Evolutionary conservation across 2,113 vertebrate species (phyloP).

Genomic region (Phalacrocorax aristotelis): DNA sequence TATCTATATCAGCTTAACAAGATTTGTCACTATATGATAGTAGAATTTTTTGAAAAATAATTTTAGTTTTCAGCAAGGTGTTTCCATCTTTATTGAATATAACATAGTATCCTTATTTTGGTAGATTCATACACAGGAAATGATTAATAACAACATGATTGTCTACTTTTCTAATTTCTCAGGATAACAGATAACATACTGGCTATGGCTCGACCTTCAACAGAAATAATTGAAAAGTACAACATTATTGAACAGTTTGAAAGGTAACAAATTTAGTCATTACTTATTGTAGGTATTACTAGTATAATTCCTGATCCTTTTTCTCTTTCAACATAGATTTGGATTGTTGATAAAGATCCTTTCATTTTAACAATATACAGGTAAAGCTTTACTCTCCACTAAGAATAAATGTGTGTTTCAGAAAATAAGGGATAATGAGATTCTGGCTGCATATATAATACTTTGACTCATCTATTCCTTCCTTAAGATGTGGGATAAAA

Average conservation of each 20-base stretch:
- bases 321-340: slow-evolving; percentile 22
- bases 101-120: not conserved
- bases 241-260: slow-evolving; percentile 90
- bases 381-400: slow-evolving; percentile 31
- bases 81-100: not conserved
- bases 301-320: not conserved
- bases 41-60: not conserved
- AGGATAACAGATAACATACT: slow-evolving; percentile 96
- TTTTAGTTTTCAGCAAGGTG: not conserved
- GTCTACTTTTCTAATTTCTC: not conserved
- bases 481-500: slow-evolving; percentile 86
- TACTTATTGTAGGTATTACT: not conserved
- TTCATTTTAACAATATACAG: slow-evolving; percentile 28
- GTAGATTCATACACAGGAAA: not conserved
- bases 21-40: not conserved
- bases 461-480: slow-evolving; percentile 55
- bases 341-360: slow-evolving; percentile 19
- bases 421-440: not conserved
- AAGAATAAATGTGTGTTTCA: slow-evolving; percentile 14
- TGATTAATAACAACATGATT: not conserved
- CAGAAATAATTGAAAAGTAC: slow-evolving; percentile 92
- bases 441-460: not conserved
- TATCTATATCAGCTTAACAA: not conserved
- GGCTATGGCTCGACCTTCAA: slow-evolving; percentile 95
- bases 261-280: slow-evolving; percentile 73